Evolutionary conservation across 1,140 invertebrate genomes (phyloP).

Genomic region (Drosophila mayri): DNA sequence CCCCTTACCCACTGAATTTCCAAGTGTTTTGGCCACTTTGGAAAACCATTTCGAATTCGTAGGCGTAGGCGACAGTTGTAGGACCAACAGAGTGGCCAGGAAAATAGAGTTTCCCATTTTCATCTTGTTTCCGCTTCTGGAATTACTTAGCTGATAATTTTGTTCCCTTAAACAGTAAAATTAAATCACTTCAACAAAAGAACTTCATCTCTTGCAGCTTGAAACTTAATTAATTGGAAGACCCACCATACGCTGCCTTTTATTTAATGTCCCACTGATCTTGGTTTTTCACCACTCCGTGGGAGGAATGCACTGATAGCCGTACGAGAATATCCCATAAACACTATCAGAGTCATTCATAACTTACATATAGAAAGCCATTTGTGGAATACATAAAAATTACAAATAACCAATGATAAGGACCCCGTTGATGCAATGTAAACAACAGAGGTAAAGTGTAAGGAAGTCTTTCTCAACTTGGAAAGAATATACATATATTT

Average conservation of each 20-base stretch:
- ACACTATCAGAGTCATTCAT: neutral
- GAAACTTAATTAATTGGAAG: neutral
- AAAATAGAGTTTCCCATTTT: neutral
- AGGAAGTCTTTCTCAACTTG: neutral
- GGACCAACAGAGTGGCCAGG: neutral
- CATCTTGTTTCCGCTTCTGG: neutral
- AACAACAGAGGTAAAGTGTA: neutral
- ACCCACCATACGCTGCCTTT: neutral
- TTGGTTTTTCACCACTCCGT: neutral
- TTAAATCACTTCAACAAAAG: neutral
- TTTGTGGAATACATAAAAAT: neutral
- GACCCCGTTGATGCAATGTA: neutral
- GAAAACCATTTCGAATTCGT: neutral
- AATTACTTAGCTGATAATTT: neutral
- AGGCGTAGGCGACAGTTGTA: neutral
- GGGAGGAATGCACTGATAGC: constrained; percentile 3
- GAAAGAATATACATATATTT: neutral
- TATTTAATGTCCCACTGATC: neutral
- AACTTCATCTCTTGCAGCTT: neutral
- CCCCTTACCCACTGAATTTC: neutral
- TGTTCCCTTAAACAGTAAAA: neutral
- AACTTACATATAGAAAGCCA: neutral
- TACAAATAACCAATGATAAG: neutral
- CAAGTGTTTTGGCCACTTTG: neutral
- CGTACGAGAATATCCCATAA: neutral